A percentile compares a stretch with the other conserved stretches of the same genome.
Evolutionary conservation across 1,140 invertebrate genomes (phyloP).

Genomic region (Copidosoma floridanum): DNA sequence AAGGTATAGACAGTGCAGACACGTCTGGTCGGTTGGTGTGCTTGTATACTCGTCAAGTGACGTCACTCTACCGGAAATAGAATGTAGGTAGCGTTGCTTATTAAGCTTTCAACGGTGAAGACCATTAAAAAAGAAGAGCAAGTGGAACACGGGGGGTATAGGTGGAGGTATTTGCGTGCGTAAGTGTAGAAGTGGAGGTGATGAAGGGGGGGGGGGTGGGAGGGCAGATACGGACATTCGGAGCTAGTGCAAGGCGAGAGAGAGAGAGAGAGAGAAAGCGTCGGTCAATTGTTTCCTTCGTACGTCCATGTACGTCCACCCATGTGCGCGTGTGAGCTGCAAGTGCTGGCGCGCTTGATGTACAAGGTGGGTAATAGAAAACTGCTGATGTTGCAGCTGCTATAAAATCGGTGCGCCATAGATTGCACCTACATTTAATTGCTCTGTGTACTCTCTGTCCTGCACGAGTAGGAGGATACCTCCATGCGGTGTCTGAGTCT

Average conservation of each 20-base stretch:
- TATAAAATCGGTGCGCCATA: constrained; percentile 53
- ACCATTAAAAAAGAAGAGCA: too few relatives aligned
- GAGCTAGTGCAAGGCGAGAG: not conserved
- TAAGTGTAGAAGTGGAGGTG: constrained; percentile 5
- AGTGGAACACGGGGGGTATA: too few relatives aligned
- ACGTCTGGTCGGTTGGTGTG: constrained; percentile 13
- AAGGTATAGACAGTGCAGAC: not conserved
- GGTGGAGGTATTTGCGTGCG: too few relatives aligned
- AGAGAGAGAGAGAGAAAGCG: constrained; percentile 24
- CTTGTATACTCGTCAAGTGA: constrained; percentile 51
- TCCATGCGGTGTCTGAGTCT: too few relatives aligned
- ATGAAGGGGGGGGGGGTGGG: constrained; percentile 15
- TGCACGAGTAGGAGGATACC: too few relatives aligned
- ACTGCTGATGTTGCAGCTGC: constrained; percentile 45
- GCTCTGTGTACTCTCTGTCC: too few relatives aligned
- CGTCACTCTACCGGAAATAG: constrained; percentile 56
- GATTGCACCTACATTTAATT: too few relatives aligned
- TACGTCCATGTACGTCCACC: constrained; percentile 54
- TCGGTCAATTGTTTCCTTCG: constrained; percentile 55
- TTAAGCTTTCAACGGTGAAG: constrained; percentile 47
- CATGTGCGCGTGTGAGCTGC: constrained; percentile 17
- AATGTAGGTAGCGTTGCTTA: constrained; percentile 57
- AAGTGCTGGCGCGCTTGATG: constrained; percentile 38
- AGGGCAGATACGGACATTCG: too few relatives aligned
- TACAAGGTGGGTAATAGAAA: constrained; percentile 31